These are phyloP conservation scores for Alca torda DNA, from an alignment of 2,797 vertebrate species.

Conservation along the genomic window DNA sequence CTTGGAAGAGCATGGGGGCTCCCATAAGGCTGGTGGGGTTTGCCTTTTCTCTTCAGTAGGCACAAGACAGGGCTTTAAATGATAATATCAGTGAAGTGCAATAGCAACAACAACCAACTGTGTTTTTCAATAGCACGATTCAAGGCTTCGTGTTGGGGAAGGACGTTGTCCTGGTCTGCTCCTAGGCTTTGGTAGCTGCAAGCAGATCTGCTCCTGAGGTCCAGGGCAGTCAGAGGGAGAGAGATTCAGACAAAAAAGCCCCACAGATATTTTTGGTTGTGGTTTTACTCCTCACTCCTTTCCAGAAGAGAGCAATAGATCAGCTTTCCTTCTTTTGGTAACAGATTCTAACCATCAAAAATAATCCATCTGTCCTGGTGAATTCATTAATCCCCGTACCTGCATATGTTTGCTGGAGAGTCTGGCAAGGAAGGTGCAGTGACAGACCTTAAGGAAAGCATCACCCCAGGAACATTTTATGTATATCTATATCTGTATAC, in stretches of 20 bases:
- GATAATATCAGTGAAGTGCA: background rate
- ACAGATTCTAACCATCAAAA: background rate
- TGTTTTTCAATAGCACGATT: background rate
- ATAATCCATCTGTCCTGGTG: background rate
- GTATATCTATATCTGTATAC: too few relatives aligned
- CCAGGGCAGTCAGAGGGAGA: background rate
- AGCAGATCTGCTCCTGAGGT: background rate
- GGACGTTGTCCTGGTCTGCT: background rate
- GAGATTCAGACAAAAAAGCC: background rate
- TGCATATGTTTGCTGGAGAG: background rate
- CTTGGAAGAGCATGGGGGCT: background rate
- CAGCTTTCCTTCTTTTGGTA: background rate
- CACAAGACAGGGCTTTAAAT: background rate
- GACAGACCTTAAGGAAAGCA: background rate
- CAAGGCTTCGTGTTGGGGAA: background rate
- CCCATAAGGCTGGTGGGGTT: background rate
- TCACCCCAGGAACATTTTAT: background rate
- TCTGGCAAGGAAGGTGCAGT: background rate
- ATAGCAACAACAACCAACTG: background rate
- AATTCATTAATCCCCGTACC: background rate
- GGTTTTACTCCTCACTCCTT: background rate
- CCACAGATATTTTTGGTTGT: background rate
- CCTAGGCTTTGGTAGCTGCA: background rate
- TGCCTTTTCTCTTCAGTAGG: constrained; percentile 23
- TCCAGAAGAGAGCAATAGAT: background rate